These are phyloP conservation scores for Orgyia antiqua DNA, from an alignment of 2,888 invertebrate species.

Conservation along the genomic window DNA sequence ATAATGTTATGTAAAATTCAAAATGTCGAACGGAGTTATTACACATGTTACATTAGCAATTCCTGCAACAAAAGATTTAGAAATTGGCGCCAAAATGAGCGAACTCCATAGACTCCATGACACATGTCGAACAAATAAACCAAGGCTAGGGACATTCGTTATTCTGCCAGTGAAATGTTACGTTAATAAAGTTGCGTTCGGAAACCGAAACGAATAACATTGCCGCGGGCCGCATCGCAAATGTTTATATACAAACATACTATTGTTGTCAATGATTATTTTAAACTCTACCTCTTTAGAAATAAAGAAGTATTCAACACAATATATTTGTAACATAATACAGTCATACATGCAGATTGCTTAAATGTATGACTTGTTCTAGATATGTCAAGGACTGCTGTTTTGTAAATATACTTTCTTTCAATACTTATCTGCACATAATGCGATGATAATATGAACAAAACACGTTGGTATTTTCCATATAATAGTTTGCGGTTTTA, in stretches of 20 bases:
- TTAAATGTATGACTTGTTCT: slow-evolving; percentile 47
- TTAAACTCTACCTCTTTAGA: slow-evolving; percentile 14
- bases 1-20: too few relatives aligned
- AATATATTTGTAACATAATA: slow-evolving; percentile 15
- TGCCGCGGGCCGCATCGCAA: slow-evolving; percentile 57
- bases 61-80: neutral
- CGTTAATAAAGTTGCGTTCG: slow-evolving; percentile 40
- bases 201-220: slow-evolving; percentile 54
- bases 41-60: too few relatives aligned
- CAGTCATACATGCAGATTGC: slow-evolving; percentile 37
- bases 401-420: slow-evolving; percentile 60
- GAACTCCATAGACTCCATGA: slow-evolving; percentile 21
- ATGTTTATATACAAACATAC: slow-evolving; percentile 32
- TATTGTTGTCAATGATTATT: slow-evolving; percentile 12
- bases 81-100: slow-evolving; percentile 26
- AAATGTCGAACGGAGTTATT: too few relatives aligned
- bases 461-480: neutral
- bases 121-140: slow-evolving; percentile 33
- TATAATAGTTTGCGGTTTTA: neutral
- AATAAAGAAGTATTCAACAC: slow-evolving; percentile 17
- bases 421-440: slow-evolving; percentile 37
- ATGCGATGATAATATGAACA: slow-evolving; percentile 16
- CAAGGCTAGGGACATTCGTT: slow-evolving; percentile 45
- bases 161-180: slow-evolving; percentile 58
- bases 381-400: slow-evolving; percentile 67